Evolutionary conservation across 1,140 invertebrate species (phyloP).

Genomic region (Temnothorax longispinosus): DNA sequence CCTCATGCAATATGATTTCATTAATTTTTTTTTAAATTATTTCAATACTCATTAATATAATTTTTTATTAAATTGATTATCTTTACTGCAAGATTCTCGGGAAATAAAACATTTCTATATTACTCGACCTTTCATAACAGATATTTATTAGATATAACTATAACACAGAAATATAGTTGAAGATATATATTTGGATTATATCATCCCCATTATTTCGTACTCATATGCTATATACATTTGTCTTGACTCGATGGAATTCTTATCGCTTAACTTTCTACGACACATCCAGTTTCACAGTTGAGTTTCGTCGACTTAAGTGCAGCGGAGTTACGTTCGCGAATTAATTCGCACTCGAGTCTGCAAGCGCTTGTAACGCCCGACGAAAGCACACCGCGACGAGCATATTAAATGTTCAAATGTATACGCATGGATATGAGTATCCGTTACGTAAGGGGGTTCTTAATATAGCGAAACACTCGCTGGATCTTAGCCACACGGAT

Average conservation of each 20-base stretch:
- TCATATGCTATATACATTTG: background rate
- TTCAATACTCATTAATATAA: background rate
- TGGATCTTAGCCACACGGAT: conserved; percentile 76
- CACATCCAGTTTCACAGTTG: background rate
- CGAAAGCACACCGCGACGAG: conserved; percentile 24
- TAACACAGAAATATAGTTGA: background rate
- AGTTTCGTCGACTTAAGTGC: conserved; percentile 3
- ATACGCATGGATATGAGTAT: conserved; percentile 71
- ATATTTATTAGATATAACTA: background rate
- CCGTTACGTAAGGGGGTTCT: conserved; percentile 75
- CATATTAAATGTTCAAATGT: conserved; percentile 72
- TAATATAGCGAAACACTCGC: conserved; percentile 78
- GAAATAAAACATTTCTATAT: background rate
- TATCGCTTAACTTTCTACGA: conserved; percentile 7
- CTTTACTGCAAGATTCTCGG: background rate
- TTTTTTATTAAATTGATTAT: background rate
- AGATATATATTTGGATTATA: background rate
- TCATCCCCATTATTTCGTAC: background rate
- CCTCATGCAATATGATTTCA: background rate
- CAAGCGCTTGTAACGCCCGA: background rate
- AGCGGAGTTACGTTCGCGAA: background rate
- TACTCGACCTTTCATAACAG: background rate
- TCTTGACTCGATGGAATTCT: background rate
- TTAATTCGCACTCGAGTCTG: conserved; percentile 11
- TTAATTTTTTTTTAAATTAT: background rate